Evolutionary conservation across 1,140 invertebrate species (phyloP).

Genomic region (Hylyphantes graminicola): DNA sequence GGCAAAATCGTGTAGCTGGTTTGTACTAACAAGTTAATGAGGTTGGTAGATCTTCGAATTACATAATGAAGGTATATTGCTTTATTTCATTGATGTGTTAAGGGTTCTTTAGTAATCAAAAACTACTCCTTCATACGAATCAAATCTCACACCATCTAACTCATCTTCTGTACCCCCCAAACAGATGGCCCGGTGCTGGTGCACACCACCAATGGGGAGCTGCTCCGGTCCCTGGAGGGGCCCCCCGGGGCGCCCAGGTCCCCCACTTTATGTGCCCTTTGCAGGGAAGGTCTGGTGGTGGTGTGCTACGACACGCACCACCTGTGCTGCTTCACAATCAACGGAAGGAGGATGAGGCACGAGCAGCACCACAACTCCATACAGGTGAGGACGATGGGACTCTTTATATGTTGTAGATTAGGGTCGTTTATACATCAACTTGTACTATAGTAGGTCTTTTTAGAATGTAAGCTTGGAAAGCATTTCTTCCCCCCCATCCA

Average conservation of each 20-base stretch:
- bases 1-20: too few species aligned
- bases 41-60: too few species aligned
- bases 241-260: constrained; percentile 79
- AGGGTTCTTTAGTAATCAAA: neutral
- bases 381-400: constrained; percentile 79
- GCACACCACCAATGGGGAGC: constrained; percentile 97
- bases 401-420: too few species aligned
- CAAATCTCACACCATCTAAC: neutral
- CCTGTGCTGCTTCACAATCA: constrained; percentile 92
- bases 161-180: constrained; percentile 50
- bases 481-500: too few species aligned
- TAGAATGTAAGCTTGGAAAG: too few species aligned
- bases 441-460: too few species aligned
- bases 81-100: neutral
- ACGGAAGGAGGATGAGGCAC: constrained; percentile 86
- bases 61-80: neutral
- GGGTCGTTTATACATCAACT: too few species aligned
- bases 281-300: constrained; percentile 95
- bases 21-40: too few species aligned
- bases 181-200: constrained; percentile 95
- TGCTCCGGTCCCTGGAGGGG: constrained; percentile 87
- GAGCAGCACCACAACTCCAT: constrained; percentile 95
- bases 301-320: constrained; percentile 92
- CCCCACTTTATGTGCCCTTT: constrained; percentile 92
- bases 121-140: too few species aligned